Base-by-base conservation (phyloP, 2,888 invertebrate species). In the Xylocampa areola region DNA sequence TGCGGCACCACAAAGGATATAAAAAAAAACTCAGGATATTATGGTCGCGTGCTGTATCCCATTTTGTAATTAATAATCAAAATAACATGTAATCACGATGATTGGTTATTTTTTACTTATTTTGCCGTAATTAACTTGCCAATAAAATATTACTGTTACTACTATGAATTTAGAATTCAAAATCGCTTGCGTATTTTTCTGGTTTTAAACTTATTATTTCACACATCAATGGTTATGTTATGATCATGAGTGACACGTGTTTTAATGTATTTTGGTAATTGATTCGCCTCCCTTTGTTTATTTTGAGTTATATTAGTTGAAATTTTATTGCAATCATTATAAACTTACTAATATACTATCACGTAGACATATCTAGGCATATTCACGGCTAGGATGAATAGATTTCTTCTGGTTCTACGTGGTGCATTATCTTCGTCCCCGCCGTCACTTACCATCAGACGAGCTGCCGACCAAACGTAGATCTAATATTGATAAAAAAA, bases 181-280 rank as follows among this genome's bases (percentile, higher is more conserved):
- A 51, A 36, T 51, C 11, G n/a, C 17, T 14, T 19, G 8, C 19
- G 2, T 5, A 0, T 0, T 4, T 3, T 23, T 30, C 10, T 1
- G 0, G 39, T n/a, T 1, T 11, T 45, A 8, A 14, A n/a, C 16
- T 32, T 21, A 19, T 49, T 23, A 70, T 70, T 70, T 70, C 10
- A 35, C 19, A 49, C 45, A 29, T 67, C 39, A 72, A 51, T 63
- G 48, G 36, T 32, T 66, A 44, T 30, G 32, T 66, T 53, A 62
- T 62, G 45, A 61, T 49, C 2, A 13, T 6, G 6, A 36, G 50
- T 52, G 61, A 55, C 66, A 73, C 52, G 53, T 65, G 65, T 57
- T 53, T 45, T 55, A 52, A 55, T 68, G 25, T 49, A 21, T 47
- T 45, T 50, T 33, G 19, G 14, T 43, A 43, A 68, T 48, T 44